These are phyloP conservation scores for Pectinophora gossypiella DNA, from an alignment of 1,140 invertebrate species.

Conservation along the genomic window DNA sequence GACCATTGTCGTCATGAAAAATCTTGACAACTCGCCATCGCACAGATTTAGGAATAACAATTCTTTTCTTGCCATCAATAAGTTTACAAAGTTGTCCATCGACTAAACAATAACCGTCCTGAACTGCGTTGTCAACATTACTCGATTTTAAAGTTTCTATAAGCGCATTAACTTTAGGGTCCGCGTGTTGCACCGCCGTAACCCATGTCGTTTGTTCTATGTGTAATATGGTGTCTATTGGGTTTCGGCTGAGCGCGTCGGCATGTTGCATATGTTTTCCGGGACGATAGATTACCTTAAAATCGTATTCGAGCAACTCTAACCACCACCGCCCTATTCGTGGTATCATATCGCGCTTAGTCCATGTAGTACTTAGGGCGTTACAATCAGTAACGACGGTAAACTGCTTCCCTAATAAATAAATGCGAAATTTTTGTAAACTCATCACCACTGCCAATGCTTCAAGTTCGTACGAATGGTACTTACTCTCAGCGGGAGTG, in stretches of 20 bases:
- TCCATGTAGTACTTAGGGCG: slow-evolving; percentile 6
- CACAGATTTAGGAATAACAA: slow-evolving; percentile 3
- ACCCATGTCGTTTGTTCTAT: slow-evolving; percentile 5
- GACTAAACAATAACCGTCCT: background rate
- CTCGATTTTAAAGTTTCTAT: slow-evolving; percentile 2
- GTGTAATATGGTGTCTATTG: slow-evolving; percentile 2
- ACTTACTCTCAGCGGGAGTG: slow-evolving; percentile 2
- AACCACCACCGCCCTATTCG: slow-evolving; percentile 32
- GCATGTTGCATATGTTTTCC: slow-evolving; percentile 28
- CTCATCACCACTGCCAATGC: slow-evolving; percentile 5
- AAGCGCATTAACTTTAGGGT: background rate
- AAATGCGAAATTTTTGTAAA: slow-evolving; percentile 3
- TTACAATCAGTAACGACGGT: slow-evolving; percentile 6
- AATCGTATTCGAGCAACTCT: slow-evolving; percentile 27
- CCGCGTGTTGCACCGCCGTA: slow-evolving; percentile 1
- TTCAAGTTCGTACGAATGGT: slow-evolving; percentile 7
- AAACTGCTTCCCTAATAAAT: slow-evolving; percentile 4
- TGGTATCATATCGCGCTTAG: slow-evolving; percentile 24
- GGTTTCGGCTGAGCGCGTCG: slow-evolving; percentile 31
- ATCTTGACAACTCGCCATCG: slow-evolving; percentile 6
- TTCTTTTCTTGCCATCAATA: background rate
- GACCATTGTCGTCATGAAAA: slow-evolving; percentile 4
- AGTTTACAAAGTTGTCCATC: background rate
- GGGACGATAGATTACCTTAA: slow-evolving; percentile 26
- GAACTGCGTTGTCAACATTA: background rate